phyloP scores from a whole-genome alignment of 1,140 invertebrate species.

The Druon quercuslanigerum region DNA sequence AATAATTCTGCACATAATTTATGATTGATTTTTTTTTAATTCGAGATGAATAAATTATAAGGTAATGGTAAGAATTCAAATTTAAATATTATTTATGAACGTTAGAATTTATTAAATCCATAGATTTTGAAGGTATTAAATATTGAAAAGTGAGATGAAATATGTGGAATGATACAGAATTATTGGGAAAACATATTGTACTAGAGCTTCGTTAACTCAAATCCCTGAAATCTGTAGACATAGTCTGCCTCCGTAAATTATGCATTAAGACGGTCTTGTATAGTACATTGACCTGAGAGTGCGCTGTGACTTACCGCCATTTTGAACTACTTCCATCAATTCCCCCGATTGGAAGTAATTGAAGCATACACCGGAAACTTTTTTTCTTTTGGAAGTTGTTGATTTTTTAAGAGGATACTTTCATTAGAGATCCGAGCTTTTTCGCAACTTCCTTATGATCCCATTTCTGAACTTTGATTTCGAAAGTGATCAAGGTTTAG shows the following conservation, averaged over 20 bases:
- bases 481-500: not conserved
- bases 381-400: conserved; percentile 29
- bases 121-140: no score
- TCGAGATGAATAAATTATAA: no score
- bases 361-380: conserved; percentile 10
- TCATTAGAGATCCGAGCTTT: conserved; percentile 38
- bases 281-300: conserved; percentile 51
- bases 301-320: conserved; percentile 73
- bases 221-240: conserved; percentile 53
- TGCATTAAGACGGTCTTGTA: conserved; percentile 45
- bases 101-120: no score
- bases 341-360: conserved; percentile 64
- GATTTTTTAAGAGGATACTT: conserved; percentile 45
- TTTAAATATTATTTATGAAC: no score
- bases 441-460: conserved; percentile 55
- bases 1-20: not conserved
- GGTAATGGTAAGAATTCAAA: no score
- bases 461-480: conserved; percentile 17
- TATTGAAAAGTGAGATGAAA: not conserved
- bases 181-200: conserved; percentile 2
- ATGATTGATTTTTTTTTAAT: no score
- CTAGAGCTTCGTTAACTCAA: conserved; percentile 49
- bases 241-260: conserved; percentile 53
- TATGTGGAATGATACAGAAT: conserved; percentile 1
- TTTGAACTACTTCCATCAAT: conserved; percentile 76